These are phyloP conservation scores for Dimorphilus gyrociliatus DNA, from an alignment of 2,888 invertebrate species.

Conservation along the genomic window DNA sequence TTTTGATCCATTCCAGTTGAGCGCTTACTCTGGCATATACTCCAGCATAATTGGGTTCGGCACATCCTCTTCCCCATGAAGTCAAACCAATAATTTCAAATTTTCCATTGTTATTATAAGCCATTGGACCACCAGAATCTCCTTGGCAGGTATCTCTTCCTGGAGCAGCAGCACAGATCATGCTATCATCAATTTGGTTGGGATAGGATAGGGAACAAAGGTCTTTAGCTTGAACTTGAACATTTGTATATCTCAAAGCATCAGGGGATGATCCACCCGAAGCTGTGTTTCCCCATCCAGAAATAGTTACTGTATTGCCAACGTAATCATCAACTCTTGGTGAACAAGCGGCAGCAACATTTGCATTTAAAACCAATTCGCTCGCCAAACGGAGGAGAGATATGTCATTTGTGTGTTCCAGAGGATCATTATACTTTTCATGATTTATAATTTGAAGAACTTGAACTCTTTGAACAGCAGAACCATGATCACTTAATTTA, in stretches of 20 bases:
- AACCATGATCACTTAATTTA: too few species aligned
- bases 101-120: too few species aligned
- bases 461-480: too few species aligned
- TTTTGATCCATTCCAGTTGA: not conserved
- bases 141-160: constrained; percentile 1
- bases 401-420: constrained; percentile 3
- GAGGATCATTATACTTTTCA: too few species aligned
- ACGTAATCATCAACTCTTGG: not conserved
- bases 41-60: not conserved
- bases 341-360: not conserved
- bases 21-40: not conserved
- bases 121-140: constrained; percentile 1
- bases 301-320: not conserved
- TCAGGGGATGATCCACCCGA: too few species aligned
- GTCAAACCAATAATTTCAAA: not conserved
- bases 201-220: not conserved
- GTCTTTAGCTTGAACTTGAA: not conserved
- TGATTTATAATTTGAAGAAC: too few species aligned
- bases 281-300: not conserved
- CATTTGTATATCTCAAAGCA: too few species aligned
- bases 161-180: constrained; percentile 1
- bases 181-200: not conserved
- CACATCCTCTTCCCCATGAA: constrained; percentile 1
- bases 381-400: not conserved
- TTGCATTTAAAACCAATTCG: not conserved